Evolutionary conservation across 30 jellyfish, hydroid and myxozoan species (phyloP).

Genomic region (Pelagia noctiluca): DNA sequence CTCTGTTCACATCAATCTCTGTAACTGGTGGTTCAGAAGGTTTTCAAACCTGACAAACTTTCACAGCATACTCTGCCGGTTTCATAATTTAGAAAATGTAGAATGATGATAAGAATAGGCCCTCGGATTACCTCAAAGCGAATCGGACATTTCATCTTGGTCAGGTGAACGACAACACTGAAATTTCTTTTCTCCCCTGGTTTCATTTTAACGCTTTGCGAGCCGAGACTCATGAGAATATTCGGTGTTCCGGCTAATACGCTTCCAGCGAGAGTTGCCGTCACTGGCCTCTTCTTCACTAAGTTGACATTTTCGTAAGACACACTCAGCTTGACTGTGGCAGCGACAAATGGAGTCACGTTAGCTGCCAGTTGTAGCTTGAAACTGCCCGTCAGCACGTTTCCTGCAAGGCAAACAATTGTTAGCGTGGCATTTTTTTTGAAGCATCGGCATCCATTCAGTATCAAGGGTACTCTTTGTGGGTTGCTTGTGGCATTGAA

Average conservation of each 20-base stretch:
- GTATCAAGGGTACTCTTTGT: too few relatives aligned
- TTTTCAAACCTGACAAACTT: too few relatives aligned
- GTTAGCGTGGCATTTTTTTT: too few relatives aligned
- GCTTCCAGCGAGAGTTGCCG: conserved; percentile 19
- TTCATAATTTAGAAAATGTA: too few relatives aligned
- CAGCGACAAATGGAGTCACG: conserved; percentile 80
- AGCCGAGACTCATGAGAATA: conserved; percentile 28
- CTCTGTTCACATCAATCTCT: too few relatives aligned
- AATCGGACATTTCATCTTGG: conserved; percentile 70
- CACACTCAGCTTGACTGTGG: conserved; percentile 43
- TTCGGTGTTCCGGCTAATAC: conserved; percentile 87
- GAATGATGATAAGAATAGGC: too few relatives aligned
- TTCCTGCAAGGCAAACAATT: too few relatives aligned
- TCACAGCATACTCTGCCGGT: too few relatives aligned
- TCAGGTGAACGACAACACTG: conserved; percentile 61
- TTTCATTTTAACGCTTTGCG: conserved; percentile 27
- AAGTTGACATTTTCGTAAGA: conserved; percentile 54
- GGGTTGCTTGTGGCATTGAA: too few relatives aligned
- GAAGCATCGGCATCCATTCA: too few relatives aligned
- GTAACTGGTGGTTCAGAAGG: too few relatives aligned
- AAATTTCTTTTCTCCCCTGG: conserved; percentile 74
- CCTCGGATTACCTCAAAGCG: conserved; percentile 91
- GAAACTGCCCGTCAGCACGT: conserved; percentile 41
- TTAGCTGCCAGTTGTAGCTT: conserved; percentile 44
- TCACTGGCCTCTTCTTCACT: conserved; percentile 57